phyloP scores from a whole-genome alignment of 2,888 invertebrate species.

The Callyntrura guangdongensis region DNA sequence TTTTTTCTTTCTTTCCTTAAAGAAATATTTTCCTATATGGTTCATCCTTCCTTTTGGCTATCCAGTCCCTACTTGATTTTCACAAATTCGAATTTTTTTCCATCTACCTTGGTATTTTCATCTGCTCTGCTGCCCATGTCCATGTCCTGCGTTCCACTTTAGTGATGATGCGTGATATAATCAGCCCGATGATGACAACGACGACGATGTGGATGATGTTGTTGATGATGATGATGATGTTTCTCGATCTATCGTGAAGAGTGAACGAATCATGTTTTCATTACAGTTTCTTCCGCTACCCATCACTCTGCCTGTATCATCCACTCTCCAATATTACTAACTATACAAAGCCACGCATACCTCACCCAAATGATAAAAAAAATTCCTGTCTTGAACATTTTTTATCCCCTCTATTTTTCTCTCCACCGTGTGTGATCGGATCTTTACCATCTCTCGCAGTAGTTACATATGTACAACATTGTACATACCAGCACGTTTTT shows the following conservation, averaged over 20 bases:
- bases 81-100: neutral
- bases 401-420: neutral
- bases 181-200: slow-evolving; percentile 1
- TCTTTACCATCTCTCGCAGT: neutral
- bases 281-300: slow-evolving; percentile 21
- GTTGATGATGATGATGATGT: too few species aligned
- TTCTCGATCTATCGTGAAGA: too few species aligned
- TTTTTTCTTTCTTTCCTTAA: neutral
- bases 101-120: neutral
- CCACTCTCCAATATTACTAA: neutral
- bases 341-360: too few species aligned
- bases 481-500: too few species aligned
- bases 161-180: slow-evolving; percentile 59
- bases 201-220: slow-evolving; percentile 10
- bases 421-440: neutral
- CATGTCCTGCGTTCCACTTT: slow-evolving; percentile 43
- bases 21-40: neutral
- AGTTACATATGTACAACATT: neutral
- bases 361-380: neutral
- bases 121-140: neutral
- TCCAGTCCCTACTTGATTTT: slow-evolving; percentile 17
- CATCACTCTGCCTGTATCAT: too few species aligned
- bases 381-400: slow-evolving; percentile 22
- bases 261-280: slow-evolving; percentile 16
- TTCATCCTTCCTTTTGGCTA: neutral